Evolutionary conservation across 2,113 vertebrate genomes (phyloP).

Genomic region (Tyrannus savana): DNA sequence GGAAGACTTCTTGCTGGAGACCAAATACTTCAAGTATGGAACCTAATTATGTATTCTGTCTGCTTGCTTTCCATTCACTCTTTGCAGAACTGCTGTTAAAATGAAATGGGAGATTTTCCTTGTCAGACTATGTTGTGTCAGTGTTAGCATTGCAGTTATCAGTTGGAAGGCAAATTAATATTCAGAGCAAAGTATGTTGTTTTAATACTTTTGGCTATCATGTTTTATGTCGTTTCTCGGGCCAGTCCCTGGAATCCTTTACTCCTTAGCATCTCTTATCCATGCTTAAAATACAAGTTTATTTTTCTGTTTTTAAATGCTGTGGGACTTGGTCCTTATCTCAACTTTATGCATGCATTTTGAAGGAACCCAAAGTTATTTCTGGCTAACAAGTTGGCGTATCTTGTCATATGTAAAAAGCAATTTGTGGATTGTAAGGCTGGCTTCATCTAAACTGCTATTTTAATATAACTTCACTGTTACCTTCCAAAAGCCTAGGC

Average conservation of each 20-base stretch:
- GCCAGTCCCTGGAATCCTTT: not conserved
- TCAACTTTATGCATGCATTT: not conserved
- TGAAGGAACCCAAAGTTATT: not conserved
- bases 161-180: conserved; percentile 40
- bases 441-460: not conserved
- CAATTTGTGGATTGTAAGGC: not conserved
- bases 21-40: conserved; percentile 93
- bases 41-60: conserved; percentile 28
- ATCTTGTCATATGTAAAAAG: not conserved
- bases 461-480: not conserved
- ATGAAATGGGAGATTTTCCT: conserved; percentile 25
- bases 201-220: not conserved
- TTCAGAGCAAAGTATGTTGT: conserved; percentile 21
- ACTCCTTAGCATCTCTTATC: not conserved
- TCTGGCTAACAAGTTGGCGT: not conserved
- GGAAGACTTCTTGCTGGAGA: conserved; percentile 96
- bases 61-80: conserved; percentile 12
- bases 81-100: conserved; percentile 18
- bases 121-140: not conserved
- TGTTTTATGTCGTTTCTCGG: not conserved
- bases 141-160: conserved; percentile 50
- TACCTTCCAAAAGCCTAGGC: not conserved
- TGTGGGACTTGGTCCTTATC: not conserved
- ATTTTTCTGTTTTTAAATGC: not conserved
- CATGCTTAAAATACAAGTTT: not conserved